Evolutionary conservation across 2,888 invertebrate species (phyloP).

Genomic region (Metellina segmentata): DNA sequence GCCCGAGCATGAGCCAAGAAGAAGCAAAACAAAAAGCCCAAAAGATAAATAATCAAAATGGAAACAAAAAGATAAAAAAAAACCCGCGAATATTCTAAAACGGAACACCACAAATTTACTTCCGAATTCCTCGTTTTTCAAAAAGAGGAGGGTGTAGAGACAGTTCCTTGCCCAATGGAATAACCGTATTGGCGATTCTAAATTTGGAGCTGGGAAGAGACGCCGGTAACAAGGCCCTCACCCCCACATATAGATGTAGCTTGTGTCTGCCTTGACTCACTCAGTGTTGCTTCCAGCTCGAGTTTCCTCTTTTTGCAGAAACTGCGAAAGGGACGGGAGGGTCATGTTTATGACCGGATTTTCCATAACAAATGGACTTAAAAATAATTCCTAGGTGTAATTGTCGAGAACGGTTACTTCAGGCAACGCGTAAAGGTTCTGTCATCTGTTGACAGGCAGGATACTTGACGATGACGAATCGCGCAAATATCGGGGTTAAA

Average conservation of each 20-base stretch:
- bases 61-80: neutral
- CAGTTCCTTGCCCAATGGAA: neutral
- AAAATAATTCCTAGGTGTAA: neutral
- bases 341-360: conserved; percentile 31
- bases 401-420: neutral
- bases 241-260: conserved; percentile 50
- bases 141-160: conserved; percentile 4
- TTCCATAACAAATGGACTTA: conserved; percentile 8
- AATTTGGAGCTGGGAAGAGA: conserved; percentile 43
- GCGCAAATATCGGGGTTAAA: too few relatives aligned
- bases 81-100: too few relatives aligned
- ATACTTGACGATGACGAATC: neutral
- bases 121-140: conserved; percentile 35
- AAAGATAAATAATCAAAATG: neutral
- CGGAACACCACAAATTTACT: conserved; percentile 14
- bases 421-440: neutral
- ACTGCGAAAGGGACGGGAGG: neutral
- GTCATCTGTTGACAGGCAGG: neutral
- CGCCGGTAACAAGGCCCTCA: neutral
- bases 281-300: conserved; percentile 29
- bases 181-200: conserved; percentile 56
- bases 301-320: conserved; percentile 30
- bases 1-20: conserved; percentile 1
- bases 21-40: neutral
- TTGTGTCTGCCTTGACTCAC: conserved; percentile 29